Percentiles rank a stretch among this genome's conserved stretches.
Conservation (phyloP, 2,888 invertebrate species). For the Pseudococcus viburni region DNA sequence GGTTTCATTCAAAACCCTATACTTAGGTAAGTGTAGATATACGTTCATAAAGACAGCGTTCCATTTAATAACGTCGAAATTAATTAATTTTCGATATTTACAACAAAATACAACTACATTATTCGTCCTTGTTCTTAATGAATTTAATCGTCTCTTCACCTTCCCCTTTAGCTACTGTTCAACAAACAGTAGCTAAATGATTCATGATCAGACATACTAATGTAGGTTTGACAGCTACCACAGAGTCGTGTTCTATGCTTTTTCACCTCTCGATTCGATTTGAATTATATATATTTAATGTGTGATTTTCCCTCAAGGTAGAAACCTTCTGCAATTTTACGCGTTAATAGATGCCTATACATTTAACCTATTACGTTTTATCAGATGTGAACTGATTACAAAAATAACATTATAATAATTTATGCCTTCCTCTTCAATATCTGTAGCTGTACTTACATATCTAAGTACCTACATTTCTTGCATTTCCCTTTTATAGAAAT, state of each 20-base stretch:
- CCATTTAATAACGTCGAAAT: neutral
- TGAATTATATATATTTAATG: neutral
- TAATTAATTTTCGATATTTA: slow-evolving; percentile 28
- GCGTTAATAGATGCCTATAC: neutral
- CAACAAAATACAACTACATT: neutral
- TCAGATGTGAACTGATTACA: neutral
- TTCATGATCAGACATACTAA: neutral
- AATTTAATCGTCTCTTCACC: slow-evolving; percentile 2
- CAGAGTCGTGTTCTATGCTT: neutral
- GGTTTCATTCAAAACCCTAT: neutral
- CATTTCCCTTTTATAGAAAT: too few relatives aligned
- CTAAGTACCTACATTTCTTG: neutral
- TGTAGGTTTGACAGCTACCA: slow-evolving; percentile 3
- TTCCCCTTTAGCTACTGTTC: neutral
- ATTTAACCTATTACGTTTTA: neutral
- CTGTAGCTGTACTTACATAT: neutral
- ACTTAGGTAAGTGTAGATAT: neutral
- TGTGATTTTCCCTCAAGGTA: slow-evolving; percentile 4
- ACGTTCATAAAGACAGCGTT: neutral
- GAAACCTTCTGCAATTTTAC: neutral
- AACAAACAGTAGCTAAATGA: slow-evolving; percentile 4
- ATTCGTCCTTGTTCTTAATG: slow-evolving; percentile 20
- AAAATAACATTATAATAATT: neutral
- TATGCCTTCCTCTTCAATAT: neutral
- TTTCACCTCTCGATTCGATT: neutral